Percentiles rank a stretch among this genome's conserved stretches.
phyloP scores from a whole-genome alignment of 2,888 invertebrate genomes.

The Drosophila kuntzei region DNA sequence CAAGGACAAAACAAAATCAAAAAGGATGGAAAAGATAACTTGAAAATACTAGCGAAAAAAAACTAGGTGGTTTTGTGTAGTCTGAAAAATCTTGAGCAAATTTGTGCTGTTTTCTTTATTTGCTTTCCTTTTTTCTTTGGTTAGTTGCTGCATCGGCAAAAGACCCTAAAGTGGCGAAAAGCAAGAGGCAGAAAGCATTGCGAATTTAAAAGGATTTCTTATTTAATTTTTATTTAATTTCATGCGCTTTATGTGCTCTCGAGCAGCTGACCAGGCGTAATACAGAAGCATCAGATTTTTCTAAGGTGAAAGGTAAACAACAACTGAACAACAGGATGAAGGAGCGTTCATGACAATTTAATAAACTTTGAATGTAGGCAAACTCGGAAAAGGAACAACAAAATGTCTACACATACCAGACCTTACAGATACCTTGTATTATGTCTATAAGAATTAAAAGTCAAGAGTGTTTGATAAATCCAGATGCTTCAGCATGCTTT shows the following conservation, averaged over 20 bases:
- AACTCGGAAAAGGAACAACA: neutral
- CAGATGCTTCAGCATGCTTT: neutral
- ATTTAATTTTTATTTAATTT: slow-evolving; percentile 74
- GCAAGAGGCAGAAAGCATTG: slow-evolving; percentile 23
- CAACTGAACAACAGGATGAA: neutral
- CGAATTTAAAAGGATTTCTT: slow-evolving; percentile 63
- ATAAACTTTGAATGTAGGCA: slow-evolving; percentile 28
- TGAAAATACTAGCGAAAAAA: slow-evolving; percentile 1
- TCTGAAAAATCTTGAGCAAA: slow-evolving; percentile 53
- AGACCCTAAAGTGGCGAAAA: slow-evolving; percentile 41
- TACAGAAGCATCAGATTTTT: slow-evolving; percentile 20
- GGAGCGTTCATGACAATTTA: slow-evolving; percentile 25
- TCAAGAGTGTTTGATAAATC: neutral
- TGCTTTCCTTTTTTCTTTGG: slow-evolving; percentile 14
- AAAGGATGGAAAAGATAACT: neutral
- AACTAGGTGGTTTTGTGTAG: slow-evolving; percentile 25
- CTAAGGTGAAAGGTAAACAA: slow-evolving; percentile 21
- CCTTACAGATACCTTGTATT: neutral
- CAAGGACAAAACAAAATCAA: neutral
- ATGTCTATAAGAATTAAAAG: neutral
- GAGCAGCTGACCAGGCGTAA: slow-evolving; percentile 37
- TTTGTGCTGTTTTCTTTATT: slow-evolving; percentile 43
- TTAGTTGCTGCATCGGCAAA: slow-evolving; percentile 40
- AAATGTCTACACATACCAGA: neutral
- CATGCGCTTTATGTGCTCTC: slow-evolving; percentile 45